phyloP scores from a whole-genome alignment of 2,113 vertebrate species.

The Nesoenas mayeri region DNA sequence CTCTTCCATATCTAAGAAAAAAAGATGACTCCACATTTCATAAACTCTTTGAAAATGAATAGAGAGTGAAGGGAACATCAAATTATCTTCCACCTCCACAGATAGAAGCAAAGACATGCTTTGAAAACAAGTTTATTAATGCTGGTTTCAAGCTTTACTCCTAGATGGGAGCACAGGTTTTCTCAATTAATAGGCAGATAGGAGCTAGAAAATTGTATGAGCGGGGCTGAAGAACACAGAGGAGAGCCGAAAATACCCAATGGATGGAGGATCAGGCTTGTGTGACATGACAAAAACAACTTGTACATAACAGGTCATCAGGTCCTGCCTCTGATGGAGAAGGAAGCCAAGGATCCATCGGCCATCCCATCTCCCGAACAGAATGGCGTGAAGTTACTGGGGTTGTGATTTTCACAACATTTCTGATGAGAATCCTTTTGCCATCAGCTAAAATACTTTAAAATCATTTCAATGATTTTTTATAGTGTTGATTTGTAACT shows the following conservation, averaged over 20 bases:
- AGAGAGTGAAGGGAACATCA: neutral
- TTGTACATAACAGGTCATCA: neutral
- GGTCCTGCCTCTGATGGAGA: neutral
- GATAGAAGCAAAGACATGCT: neutral
- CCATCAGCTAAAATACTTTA: neutral
- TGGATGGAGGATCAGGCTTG: neutral
- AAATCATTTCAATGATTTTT: neutral
- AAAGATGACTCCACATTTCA: neutral
- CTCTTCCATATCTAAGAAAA: neutral
- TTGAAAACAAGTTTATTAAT: neutral
- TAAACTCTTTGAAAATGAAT: neutral
- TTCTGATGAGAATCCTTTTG: neutral
- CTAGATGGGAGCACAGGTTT: neutral
- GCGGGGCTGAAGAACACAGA: neutral
- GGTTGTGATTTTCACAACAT: neutral
- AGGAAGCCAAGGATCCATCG: accelerated
- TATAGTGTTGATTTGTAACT: neutral
- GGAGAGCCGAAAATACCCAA: neutral
- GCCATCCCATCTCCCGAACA: neutral
- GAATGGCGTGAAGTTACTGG: neutral
- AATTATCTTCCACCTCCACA: neutral
- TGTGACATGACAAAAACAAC: neutral
- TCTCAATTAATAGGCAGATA: neutral
- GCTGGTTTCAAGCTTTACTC: neutral
- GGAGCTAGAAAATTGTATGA: neutral